Base-by-base conservation (phyloP, 2,113 vertebrate species). In the Cyprinodon variegatus region DNA sequence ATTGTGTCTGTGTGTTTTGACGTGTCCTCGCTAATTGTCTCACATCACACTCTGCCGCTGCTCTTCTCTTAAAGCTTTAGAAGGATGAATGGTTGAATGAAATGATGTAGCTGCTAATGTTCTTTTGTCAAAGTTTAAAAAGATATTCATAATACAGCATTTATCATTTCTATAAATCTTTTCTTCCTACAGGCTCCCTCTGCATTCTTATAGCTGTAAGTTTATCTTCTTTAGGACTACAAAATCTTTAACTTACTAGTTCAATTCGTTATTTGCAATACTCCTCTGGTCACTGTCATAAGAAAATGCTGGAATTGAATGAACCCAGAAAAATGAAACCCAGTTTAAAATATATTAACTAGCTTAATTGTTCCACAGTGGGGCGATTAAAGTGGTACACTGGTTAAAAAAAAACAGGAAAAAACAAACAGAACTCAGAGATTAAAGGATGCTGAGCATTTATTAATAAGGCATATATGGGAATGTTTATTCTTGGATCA, bases 11-110 rank as follows among this genome's bases (percentile, higher is more conserved):
- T 79, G 81, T 79, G 80, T 67, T 61, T 80, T 87, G 80, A 80
- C 69, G 59, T 78, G 80, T 80, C 59, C 70, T 79, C 36, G 15
- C 79, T 88, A 89, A 89, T 89, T 89, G 82, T 79, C 77, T 86
- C 39, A 76, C 67, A 73, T 86, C 82, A 77, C 85, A 76, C 73
- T 72, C 50, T 61, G 75, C 67, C 76, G 75, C 70, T 77, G 76
- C 65, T 79, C 75, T 53, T 88, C 71, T 78, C 74, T 79, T 81
- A 14, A 76, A 84, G 78, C 71, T 79, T 59, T 45, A 39, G 48
- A 65, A 6, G 62, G 37, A 41, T 22, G 7, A 22, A 43, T 48
- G 39, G 57, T 5, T 15, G 13, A 36, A 76, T 17, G n/a, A 11
- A 68, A 61, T 37, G 67, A 62, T 72, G 64, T 37, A 60, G 17